Conservation (phyloP, 2,113 vertebrate genomes). For the Centropristis striata region DNA sequence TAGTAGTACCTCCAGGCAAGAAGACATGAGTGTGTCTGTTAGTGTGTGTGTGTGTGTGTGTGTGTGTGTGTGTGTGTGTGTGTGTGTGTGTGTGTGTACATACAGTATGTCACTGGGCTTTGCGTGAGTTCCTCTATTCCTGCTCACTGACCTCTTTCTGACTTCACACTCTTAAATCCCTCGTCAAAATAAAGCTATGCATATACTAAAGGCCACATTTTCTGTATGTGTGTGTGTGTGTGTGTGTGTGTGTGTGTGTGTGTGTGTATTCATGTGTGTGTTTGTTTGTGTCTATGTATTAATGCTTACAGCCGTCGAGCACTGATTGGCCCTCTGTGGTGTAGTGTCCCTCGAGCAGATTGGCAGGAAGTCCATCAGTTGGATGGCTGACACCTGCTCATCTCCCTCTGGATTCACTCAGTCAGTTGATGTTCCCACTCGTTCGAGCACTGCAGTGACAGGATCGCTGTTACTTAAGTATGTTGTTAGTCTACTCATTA, state of each 20-base stretch:
- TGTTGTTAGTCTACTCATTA: too few species aligned
- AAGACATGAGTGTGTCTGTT: neutral
- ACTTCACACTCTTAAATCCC: slow-evolving; percentile 41
- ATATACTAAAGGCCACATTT: neutral
- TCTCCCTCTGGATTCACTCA: neutral
- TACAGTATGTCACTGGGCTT: slow-evolving; percentile 38
- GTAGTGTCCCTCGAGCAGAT: neutral
- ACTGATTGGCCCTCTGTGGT: slow-evolving; percentile 20
- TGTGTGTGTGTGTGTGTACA: slow-evolving; percentile 9
- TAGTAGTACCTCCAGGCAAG: slow-evolving; percentile 47
- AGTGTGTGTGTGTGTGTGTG: neutral
- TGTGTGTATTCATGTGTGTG: too few species aligned
- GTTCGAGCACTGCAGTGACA: neutral
- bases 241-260: slow-evolving; percentile 15
- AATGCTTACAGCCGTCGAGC: neutral
- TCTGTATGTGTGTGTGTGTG: neutral
- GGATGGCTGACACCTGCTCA: slow-evolving; percentile 19
- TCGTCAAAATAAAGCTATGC: neutral
- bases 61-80: slow-evolving; percentile 18
- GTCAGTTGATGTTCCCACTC: neutral
- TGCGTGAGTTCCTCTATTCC: slow-evolving; percentile 12
- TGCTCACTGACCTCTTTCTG: slow-evolving; percentile 31
- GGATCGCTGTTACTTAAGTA: too few species aligned
- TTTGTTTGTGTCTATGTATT: too few species aligned
- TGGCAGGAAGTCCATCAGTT: slow-evolving; percentile 3